Evolutionary conservation across 2,888 invertebrate species (phyloP), one percentile per base, ranked within the genome.

Genomic region (Cephonodes hylas): DNA sequence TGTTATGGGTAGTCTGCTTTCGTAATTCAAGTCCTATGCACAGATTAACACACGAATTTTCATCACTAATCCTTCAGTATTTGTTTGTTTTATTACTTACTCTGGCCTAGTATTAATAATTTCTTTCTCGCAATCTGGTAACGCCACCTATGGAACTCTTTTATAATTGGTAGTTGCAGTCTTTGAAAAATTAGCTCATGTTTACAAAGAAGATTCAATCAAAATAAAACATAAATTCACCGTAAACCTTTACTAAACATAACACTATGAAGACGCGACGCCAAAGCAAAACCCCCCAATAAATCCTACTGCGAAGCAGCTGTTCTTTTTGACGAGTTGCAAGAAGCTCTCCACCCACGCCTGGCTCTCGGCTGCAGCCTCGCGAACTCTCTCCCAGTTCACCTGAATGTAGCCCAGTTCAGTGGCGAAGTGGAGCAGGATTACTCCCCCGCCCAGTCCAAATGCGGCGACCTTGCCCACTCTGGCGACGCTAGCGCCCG

Each of bases 391-490:
- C 42, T 95, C 96, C 98, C 98, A 98, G 86, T 98, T 97, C 61
- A 97, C 94, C 70, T 95, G 95, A 5, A 99, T 95, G 75, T 97
- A 97, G 1, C 98, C 98, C 70, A 96, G 95, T 75, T 98, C 96
- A 66, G 96, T 95, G 0, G 98, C 98, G 53, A 98, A 93, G 93
- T 98, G 96, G 34, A 98, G 88, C 13, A 98, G 89, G 61, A 99
- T 94, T 22, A 98, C 95, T 23, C 97, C 96, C 7, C 98, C 97
- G 38, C 98, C 98, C 42, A 98, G 89, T 0, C 97, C 96, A 63
- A 97, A 95, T 0, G 98, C 98, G 0, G 97, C 96, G 18, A 96
- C 93, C 88, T 97, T 97, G 0, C 98, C 98, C 59, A 98, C 94
- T 88, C 96, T 96, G 88, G 96, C 94, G 25, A 96, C 94, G 15